These are phyloP conservation scores for Dicentrarchus labrax DNA, from an alignment of 2,113 vertebrate species.

Conservation along the genomic window DNA sequence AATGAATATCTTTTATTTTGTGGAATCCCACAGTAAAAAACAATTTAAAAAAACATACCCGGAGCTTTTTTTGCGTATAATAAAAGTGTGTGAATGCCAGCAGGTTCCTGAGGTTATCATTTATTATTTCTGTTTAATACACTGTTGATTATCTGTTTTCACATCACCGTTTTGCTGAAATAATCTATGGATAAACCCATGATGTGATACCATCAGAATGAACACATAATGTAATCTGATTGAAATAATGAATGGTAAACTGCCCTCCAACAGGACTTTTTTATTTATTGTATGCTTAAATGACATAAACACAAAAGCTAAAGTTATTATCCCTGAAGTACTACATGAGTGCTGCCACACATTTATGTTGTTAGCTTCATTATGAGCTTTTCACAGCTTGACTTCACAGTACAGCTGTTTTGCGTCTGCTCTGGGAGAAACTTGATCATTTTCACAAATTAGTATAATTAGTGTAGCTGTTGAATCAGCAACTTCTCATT, in stretches of 20 bases:
- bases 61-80: background rate
- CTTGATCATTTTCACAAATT: conserved; percentile 22
- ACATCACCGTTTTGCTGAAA: background rate
- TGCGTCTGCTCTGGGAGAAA: conserved; percentile 21
- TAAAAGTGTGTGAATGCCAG: conserved; percentile 26
- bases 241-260: conserved; percentile 3
- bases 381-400: conserved; percentile 14
- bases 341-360: background rate
- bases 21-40: conserved; percentile 4
- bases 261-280: background rate
- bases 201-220: background rate
- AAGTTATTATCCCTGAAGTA: conserved; percentile 16
- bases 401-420: conserved; percentile 39
- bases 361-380: conserved; percentile 1
- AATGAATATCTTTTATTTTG: conserved; percentile 26
- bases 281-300: background rate
- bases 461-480: conserved; percentile 18
- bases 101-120: background rate
- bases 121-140: background rate
- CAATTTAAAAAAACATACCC: conserved; percentile 4
- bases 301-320: background rate
- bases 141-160: background rate
- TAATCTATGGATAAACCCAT: background rate
- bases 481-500: conserved; percentile 3
- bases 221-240: background rate